Percentiles rank a stretch among this genome's conserved stretches.
phyloP scores from a whole-genome alignment of 2,797 vertebrate species.

The Cynopterus sphinx region DNA sequence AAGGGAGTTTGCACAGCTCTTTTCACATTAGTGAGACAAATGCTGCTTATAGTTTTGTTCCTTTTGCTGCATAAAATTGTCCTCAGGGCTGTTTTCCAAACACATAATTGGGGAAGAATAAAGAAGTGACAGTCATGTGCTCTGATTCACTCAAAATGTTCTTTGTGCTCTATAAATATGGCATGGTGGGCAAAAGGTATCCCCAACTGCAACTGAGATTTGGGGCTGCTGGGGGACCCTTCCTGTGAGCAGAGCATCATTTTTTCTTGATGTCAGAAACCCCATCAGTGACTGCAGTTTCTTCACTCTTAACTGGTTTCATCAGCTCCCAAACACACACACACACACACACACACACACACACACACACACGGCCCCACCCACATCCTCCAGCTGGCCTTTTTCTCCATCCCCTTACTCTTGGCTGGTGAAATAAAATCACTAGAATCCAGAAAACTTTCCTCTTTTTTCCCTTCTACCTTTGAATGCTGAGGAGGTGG shows the following conservation, averaged over 20 bases:
- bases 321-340: not conserved
- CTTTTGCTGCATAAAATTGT: conserved; percentile 53
- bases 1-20: not conserved
- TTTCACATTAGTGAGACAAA: conserved; percentile 54
- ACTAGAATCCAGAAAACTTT: not conserved
- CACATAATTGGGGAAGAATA: conserved; percentile 36
- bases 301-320: not conserved
- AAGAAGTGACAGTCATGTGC: conserved; percentile 52
- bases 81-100: conserved; percentile 61
- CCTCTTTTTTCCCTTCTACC: not conserved
- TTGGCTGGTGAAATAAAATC: not conserved
- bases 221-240: no score
- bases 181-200: not conserved
- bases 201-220: not conserved
- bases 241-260: not conserved
- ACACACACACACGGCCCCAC: not conserved
- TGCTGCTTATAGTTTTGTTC: conserved; percentile 35
- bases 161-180: not conserved
- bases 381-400: not conserved
- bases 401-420: not conserved
- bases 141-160: conserved; percentile 14
- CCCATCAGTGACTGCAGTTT: not conserved
- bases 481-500: not conserved
- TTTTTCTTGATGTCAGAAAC: not conserved
- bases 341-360: not conserved